Percentiles rank a stretch among this genome's conserved stretches.
These are phyloP conservation scores for Pseudorectes ferrugineus DNA, from an alignment of 2,113 vertebrate species.

Conservation along the genomic window DNA sequence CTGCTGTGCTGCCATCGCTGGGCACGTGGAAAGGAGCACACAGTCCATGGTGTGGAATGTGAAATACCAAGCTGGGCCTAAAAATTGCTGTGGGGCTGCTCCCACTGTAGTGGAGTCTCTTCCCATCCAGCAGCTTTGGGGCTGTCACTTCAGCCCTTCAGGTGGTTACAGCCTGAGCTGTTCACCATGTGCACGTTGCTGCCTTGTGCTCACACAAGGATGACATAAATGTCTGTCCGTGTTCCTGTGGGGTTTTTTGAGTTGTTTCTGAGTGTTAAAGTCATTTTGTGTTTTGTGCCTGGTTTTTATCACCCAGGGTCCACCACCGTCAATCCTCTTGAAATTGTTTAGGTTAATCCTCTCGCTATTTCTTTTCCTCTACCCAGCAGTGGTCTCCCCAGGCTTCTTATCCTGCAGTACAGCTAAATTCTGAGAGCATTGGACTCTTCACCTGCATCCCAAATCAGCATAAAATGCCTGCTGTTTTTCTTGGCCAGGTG, in stretches of 20 bases:
- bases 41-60: neutral
- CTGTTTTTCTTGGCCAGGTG: neutral
- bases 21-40: neutral
- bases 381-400: neutral
- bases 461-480: neutral
- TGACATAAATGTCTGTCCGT: neutral
- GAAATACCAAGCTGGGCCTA: neutral
- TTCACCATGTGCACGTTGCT: neutral
- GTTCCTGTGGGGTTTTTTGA: neutral
- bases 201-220: neutral
- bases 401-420: neutral
- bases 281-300: neutral
- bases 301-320: neutral
- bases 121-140: neutral
- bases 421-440: neutral
- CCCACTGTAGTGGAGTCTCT: neutral
- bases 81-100: neutral
- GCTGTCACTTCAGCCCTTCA: neutral
- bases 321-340: neutral
- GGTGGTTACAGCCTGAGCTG: neutral
- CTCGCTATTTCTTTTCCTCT: neutral
- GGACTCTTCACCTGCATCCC: neutral
- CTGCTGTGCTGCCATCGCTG: rapidly evolving
- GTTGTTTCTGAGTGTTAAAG: neutral
- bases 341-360: neutral